Evolutionary conservation across 1,140 invertebrate genomes (phyloP), one percentile per base, ranked within the genome.

Genomic region (Drosophila orosa): DNA sequence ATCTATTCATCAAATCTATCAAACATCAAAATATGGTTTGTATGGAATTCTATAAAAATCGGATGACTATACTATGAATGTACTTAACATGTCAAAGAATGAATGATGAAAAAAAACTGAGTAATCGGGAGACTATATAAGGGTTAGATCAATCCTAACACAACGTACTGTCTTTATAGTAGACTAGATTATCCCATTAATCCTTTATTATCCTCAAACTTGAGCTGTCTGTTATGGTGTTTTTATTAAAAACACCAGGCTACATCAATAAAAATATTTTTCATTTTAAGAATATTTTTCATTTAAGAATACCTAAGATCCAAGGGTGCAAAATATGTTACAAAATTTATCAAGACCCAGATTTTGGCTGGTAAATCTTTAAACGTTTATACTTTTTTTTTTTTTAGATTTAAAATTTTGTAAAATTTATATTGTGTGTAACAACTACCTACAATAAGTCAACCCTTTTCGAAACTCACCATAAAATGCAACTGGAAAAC

Each of bases 401-500:
- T 15, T 37, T 37, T n/a, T 9, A 15, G n/a, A 39, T 9, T 45
- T 4, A 8, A 4, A 3, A 2, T 3, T 8, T 45, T 24, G 13
- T 45, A 25, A 24, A 45, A 45, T 7, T 15, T n/a, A n/a, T n/a
- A n/a, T n/a, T n/a, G n/a, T 1, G 5, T 19, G 9, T 22, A 19
- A 19, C 13, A 9, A 15, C 3, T 24, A 45, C 13, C 13, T 2
- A 15, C 1, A 47, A 31, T 10, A 9, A 5, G 2, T 0, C 0
- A 17, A 15, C 10, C 1, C 3, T 15, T 9, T 15, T 9, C 2
- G 6, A 29, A n/a, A 68, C 80, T 84, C n/a, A 84, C 80, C 80
- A 84, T 84, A 84, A 63, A 85, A 55, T 61, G 63, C 8, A 37
- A 48, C 22, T 17, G 27, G 29, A 62, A 76, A 67, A 73, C 35